Conservation (phyloP, 2,113 vertebrate species). For the Cynocephalus volans region DNA sequence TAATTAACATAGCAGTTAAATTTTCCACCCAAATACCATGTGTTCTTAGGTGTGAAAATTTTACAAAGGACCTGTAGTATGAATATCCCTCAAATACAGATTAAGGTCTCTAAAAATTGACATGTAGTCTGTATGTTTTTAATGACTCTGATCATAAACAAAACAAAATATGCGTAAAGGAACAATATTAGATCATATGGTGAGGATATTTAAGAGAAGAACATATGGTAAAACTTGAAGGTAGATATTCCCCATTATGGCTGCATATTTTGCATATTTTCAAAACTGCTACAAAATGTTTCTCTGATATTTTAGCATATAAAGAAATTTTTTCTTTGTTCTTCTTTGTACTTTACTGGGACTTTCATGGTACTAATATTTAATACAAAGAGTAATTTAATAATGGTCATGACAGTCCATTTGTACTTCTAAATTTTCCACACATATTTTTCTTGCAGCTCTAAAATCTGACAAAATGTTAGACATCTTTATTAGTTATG, state of each 20-base stretch:
- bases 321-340: neutral
- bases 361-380: neutral
- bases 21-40: neutral
- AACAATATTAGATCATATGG: neutral
- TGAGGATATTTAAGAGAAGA: neutral
- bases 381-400: neutral
- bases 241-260: neutral
- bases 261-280: neutral
- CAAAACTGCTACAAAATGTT: neutral
- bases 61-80: neutral
- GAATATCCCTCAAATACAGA: neutral
- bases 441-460: neutral
- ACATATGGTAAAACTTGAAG: neutral
- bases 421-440: neutral
- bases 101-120: neutral
- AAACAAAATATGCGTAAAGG: neutral
- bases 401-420: neutral
- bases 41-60: neutral
- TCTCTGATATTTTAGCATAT: neutral
- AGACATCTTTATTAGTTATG: neutral
- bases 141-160: neutral
- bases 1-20: neutral
- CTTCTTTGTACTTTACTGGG: neutral
- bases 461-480: neutral
- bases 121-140: neutral